Conservation (phyloP, 2,113 vertebrate genomes). For the Lates calcarifer region DNA sequence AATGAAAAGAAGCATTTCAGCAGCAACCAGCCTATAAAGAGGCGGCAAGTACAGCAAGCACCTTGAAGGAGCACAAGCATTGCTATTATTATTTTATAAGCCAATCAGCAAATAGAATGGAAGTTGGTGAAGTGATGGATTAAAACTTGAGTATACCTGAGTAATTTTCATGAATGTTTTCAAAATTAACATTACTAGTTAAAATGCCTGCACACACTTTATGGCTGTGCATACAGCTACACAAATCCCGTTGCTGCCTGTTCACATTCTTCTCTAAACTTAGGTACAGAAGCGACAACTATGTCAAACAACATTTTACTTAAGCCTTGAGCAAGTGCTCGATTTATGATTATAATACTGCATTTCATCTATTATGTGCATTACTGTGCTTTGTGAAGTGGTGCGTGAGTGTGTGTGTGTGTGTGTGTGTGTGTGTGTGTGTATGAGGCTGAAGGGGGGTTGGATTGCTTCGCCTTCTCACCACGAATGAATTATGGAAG, state of each 20-base stretch:
- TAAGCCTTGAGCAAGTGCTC: not conserved
- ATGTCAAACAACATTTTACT: constrained; percentile 1
- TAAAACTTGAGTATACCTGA: not conserved
- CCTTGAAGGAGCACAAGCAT: constrained; percentile 8
- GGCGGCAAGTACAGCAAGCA: not conserved
- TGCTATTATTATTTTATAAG: constrained; percentile 32
- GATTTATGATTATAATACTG: constrained; percentile 28
- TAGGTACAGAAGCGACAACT: not conserved
- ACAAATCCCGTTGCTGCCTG: not conserved
- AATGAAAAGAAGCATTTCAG: constrained; percentile 21
- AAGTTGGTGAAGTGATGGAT: not conserved
- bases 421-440: not conserved
- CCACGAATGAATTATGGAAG: constrained; percentile 47
- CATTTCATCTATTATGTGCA: constrained; percentile 13
- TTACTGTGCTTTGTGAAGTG: not conserved
- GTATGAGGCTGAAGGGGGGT: not conserved
- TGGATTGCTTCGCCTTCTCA: not conserved
- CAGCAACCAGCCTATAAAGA: not conserved
- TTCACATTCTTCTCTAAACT: not conserved
- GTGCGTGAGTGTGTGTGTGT: too few species aligned
- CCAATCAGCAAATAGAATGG: constrained; percentile 3
- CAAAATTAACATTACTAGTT: not conserved
- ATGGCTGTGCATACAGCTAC: not conserved
- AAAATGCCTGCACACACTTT: not conserved
- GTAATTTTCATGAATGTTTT: not conserved